Evolutionary conservation across 2,797 vertebrate species (phyloP).

Genomic region (Manis pentadactyla): DNA sequence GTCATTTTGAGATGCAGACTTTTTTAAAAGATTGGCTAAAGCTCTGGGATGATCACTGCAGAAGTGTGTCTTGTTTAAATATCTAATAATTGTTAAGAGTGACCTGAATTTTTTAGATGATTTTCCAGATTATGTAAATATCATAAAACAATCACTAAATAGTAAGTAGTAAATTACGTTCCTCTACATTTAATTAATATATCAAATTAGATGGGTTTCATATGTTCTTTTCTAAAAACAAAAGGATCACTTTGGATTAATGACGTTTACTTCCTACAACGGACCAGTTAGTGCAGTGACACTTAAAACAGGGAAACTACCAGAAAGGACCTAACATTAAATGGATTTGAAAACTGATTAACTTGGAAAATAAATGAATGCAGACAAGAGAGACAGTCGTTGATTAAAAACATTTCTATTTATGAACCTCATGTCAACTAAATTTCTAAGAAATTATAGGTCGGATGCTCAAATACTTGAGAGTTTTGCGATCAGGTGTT

Average conservation of each 20-base stretch:
- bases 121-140: constrained; percentile 54
- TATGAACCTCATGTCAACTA: constrained; percentile 9
- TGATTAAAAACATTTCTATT: constrained; percentile 45
- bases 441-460: constrained; percentile 43
- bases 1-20: neutral
- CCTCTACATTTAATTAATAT: constrained; percentile 62
- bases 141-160: constrained; percentile 35
- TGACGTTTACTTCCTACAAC: constrained; percentile 42
- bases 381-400: constrained; percentile 3
- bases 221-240: constrained; percentile 58
- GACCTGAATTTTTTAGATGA: constrained; percentile 18
- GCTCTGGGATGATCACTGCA: neutral
- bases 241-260: constrained; percentile 55
- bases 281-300: neutral
- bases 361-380: neutral
- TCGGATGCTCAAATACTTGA: neutral
- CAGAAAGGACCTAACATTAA: constrained; percentile 47
- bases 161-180: constrained; percentile 72
- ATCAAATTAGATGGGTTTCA: constrained; percentile 58
- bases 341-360: constrained; percentile 61
- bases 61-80: constrained; percentile 33
- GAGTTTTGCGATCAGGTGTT: constrained; percentile 59
- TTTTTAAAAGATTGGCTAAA: neutral
- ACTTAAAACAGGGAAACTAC: constrained; percentile 45
- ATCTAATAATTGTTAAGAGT: constrained; percentile 41